Base-by-base conservation (phyloP, 2,797 vertebrate genomes). In the Numenius phaeopus region DNA sequence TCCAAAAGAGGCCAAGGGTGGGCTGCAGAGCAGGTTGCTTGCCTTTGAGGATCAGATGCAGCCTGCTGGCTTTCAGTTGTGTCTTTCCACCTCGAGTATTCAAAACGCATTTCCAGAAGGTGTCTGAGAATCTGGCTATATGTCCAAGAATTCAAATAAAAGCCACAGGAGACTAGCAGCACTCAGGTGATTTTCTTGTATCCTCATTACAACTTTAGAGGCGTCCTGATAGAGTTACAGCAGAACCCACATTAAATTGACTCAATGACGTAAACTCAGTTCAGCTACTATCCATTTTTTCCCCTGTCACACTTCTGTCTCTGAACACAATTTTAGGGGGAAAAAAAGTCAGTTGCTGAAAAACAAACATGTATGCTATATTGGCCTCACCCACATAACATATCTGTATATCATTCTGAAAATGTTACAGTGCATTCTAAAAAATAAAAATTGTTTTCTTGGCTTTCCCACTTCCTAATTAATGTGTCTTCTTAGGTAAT, bases 71-170 rank as follows among this genome's bases (percentile, higher is more conserved):
- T 82, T 65, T 70, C 37, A 44, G 15, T 7, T 82, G n/a, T 12
- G 6, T 0, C 0, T 26, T 83, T 77, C 9, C 8, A 19, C 9
- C 7, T 59, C 14, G 47, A n/a, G 22, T 42, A 66, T 47, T 75
- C 22, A 64, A 58, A 83, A 22, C 5, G 10, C 3, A 1, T 40
- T 73, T 91, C 83, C 54, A 54, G 32, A 78, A 92, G 21, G 19
- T 50, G 3, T 27, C 9, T 70, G 46, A 64, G 40, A 54, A 62
- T 61, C 52, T 73, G 34, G 12, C 34, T 89, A 3, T 30, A 22
- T 21, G 29, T 42, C 26, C 52, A 73, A 16, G 19, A 86, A 66
- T 77, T 81, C 4, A 7, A 27, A 47, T 30, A 75, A 83, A 86
- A 64, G 47, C 34, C 70, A 6, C 37, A 14, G 61, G 44, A 91